Evolutionary conservation across 2,113 vertebrate genomes (phyloP).

Genomic region (Antidorcas marsupialis): DNA sequence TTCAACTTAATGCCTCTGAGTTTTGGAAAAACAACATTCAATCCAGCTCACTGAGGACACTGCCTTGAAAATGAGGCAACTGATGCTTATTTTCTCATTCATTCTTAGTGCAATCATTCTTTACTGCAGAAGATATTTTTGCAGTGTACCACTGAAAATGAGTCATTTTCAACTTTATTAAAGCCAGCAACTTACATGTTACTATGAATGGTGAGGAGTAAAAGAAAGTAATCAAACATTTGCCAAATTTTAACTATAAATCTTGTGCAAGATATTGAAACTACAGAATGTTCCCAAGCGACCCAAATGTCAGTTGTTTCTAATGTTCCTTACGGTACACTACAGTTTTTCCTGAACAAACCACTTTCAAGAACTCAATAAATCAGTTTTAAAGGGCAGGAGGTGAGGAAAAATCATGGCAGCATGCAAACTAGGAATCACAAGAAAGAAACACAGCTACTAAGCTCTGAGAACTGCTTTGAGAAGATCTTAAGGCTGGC

Average conservation of each 20-base stretch:
- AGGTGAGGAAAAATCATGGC: conserved; percentile 75
- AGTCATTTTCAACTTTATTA: conserved; percentile 78
- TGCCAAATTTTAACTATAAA: conserved; percentile 79
- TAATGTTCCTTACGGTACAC: conserved; percentile 74
- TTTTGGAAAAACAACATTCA: conserved; percentile 50
- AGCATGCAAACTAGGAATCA: conserved; percentile 70
- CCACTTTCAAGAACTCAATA: conserved; percentile 77
- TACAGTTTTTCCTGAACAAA: conserved; percentile 80
- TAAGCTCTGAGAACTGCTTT: conserved; percentile 14
- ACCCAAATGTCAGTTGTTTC: conserved; percentile 78
- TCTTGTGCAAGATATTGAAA: conserved; percentile 72
- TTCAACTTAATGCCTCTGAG: conserved; percentile 30
- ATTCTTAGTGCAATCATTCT: conserved; percentile 59
- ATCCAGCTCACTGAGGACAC: conserved; percentile 39
- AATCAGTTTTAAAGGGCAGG: conserved; percentile 80
- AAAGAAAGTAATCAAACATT: conserved; percentile 79
- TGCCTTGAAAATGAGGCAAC: conserved; percentile 73
- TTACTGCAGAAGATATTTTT: conserved; percentile 60
- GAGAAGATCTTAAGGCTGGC: not conserved
- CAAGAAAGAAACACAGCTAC: conserved; percentile 5
- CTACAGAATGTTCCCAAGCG: conserved; percentile 76
- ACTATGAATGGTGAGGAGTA: conserved; percentile 64
- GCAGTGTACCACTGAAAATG: conserved; percentile 62
- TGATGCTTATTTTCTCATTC: conserved; percentile 71
- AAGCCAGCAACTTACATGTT: conserved; percentile 69